Evolutionary conservation across 2,113 vertebrate genomes (phyloP).

Genomic region (Phrynocephalus versicolor): DNA sequence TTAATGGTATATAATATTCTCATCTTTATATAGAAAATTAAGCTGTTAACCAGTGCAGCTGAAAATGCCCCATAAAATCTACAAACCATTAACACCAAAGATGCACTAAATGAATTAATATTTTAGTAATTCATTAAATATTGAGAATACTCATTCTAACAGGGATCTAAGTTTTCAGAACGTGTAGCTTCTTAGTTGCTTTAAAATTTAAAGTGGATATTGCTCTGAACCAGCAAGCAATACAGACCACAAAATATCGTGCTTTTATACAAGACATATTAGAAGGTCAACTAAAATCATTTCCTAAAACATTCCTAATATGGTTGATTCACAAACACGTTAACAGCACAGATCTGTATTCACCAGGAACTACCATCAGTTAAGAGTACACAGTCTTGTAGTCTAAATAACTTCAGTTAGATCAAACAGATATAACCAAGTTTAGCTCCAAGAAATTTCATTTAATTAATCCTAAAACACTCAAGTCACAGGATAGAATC

Average conservation of each 20-base stretch:
- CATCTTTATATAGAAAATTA: slow-evolving; percentile 45
- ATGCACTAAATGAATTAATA: slow-evolving; percentile 70
- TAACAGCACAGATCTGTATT: not conserved
- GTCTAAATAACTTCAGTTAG: not conserved
- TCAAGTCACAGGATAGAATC: not conserved
- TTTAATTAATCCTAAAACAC: not conserved
- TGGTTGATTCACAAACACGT: not conserved
- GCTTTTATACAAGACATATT: slow-evolving; percentile 13
- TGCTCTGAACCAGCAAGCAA: slow-evolving; percentile 46
- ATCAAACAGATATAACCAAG: not conserved
- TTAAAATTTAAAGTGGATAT: slow-evolving; percentile 53
- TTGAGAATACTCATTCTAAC: slow-evolving; percentile 69
- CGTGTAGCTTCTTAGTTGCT: slow-evolving; percentile 55
- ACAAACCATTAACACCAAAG: slow-evolving; percentile 68
- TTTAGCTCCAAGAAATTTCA: not conserved
- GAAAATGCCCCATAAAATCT: slow-evolving; percentile 56
- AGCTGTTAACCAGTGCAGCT: slow-evolving; percentile 50
- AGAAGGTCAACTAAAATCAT: not conserved
- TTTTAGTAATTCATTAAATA: slow-evolving; percentile 74
- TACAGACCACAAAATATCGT: slow-evolving; percentile 34
- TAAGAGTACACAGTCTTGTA: not conserved
- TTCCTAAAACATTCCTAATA: not conserved
- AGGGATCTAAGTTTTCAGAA: slow-evolving; percentile 57
- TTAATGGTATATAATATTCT: slow-evolving; percentile 36
- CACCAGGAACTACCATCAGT: not conserved